A percentile compares a stretch with the other conserved stretches of the same genome.
Evolutionary conservation across 2,113 vertebrate genomes (phyloP).

Genomic region (Hassar affinis): DNA sequence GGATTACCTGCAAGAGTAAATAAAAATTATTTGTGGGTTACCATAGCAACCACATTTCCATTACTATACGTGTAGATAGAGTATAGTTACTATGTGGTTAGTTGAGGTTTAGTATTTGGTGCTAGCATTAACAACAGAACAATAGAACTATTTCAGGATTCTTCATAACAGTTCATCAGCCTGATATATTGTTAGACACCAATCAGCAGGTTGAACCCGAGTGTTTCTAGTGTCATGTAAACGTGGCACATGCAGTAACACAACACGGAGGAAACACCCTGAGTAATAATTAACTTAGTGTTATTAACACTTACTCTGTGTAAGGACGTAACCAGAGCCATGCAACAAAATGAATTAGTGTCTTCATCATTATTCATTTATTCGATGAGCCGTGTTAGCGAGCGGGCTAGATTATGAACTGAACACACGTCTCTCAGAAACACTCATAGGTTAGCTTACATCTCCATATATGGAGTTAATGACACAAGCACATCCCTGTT

Average conservation of each 20-base stretch:
- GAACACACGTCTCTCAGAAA: too few relatives aligned
- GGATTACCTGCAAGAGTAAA: not conserved
- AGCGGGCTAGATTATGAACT: not conserved
- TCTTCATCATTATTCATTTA: conserved; percentile 25
- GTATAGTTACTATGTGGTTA: not conserved
- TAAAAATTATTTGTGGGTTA: not conserved
- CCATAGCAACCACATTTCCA: not conserved
- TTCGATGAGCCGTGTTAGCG: not conserved
- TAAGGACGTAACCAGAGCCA: conserved; percentile 63
- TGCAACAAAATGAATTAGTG: conserved; percentile 15
- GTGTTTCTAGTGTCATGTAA: not conserved
- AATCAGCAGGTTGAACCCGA: not conserved
- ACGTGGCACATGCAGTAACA: conserved; percentile 1
- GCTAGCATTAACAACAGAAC: not conserved
- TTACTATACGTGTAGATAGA: not conserved
- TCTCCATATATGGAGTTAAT: not conserved
- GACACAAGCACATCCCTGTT: not conserved
- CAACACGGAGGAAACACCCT: conserved; percentile 32
- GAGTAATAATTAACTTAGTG: conserved; percentile 43
- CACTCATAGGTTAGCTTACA: not conserved
- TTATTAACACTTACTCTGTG: conserved; percentile 63
- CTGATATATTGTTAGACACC: not conserved
- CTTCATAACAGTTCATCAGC: not conserved
- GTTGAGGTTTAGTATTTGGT: not conserved
- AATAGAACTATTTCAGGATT: not conserved